Conservation (phyloP, 92 coral and sea anemone species). For the Epizoanthus stellaris region DNA sequence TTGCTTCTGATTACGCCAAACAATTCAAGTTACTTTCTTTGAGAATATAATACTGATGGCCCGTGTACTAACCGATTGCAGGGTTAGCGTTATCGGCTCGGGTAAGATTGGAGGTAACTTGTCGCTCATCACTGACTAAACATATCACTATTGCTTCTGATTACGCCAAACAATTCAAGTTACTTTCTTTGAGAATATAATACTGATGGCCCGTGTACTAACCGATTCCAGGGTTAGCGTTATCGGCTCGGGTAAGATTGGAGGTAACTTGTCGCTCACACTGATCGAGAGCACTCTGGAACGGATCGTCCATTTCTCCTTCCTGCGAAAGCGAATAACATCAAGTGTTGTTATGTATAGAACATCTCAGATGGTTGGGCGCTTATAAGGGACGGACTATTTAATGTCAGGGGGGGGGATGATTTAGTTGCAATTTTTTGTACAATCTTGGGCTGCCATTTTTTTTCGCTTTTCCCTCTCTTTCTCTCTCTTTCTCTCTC, state of each 20-base stretch:
- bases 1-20: too few species aligned
- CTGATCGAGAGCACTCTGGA: constrained; percentile 16
- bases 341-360: neutral
- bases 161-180: too few species aligned
- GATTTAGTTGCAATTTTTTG: too few species aligned
- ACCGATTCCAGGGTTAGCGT: constrained; percentile 10
- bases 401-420: too few species aligned
- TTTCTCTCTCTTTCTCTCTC: too few species aligned
- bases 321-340: neutral
- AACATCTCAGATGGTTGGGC: too few species aligned
- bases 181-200: neutral
- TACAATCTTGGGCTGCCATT: too few species aligned
- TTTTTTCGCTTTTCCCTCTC: too few species aligned
- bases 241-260: constrained; percentile 26
- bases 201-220: neutral
- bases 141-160: too few species aligned
- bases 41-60: too few species aligned
- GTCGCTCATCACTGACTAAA: neutral
- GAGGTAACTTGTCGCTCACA: neutral
- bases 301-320: constrained; percentile 1
- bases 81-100: constrained; percentile 9
- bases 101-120: constrained; percentile 2
- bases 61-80: constrained; percentile 13
- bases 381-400: too few species aligned
- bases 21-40: neutral